phyloP scores from a whole-genome alignment of 2,113 vertebrate species.

The Zosterops japonicus region DNA sequence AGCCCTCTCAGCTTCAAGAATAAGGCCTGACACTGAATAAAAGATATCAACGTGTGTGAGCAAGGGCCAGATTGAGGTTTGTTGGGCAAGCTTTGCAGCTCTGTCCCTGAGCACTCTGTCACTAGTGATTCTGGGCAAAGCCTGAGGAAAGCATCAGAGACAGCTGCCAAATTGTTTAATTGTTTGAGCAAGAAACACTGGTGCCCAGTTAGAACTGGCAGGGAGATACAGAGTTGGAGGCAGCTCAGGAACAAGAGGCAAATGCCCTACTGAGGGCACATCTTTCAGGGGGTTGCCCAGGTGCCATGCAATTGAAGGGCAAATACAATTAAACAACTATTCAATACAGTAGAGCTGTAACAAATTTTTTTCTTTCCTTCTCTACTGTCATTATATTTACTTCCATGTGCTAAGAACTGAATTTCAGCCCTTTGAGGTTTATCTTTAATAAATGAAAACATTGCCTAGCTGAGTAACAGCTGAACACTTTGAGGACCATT shows the following conservation, averaged over 20 bases:
- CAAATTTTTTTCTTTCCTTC: neutral
- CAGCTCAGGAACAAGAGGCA: neutral
- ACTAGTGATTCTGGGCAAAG: neutral
- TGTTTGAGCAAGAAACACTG: neutral
- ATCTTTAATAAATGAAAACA: neutral
- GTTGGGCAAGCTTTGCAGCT: neutral
- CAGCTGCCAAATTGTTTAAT: neutral
- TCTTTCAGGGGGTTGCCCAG: neutral
- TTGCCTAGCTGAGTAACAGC: neutral
- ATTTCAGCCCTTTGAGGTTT: neutral
- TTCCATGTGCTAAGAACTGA: neutral
- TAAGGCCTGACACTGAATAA: neutral
- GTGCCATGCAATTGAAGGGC: neutral
- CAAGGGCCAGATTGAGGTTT: neutral
- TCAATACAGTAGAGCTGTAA: neutral
- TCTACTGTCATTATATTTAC: neutral
- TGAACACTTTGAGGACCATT: neutral
- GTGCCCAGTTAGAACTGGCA: neutral
- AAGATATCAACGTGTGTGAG: neutral
- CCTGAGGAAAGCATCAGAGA: neutral
- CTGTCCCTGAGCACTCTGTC: neutral
- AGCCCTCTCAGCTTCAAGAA: neutral
- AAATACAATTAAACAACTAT: neutral
- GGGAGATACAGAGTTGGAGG: neutral
- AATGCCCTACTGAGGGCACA: neutral